A percentile compares a stretch with the other conserved stretches of the same genome.
Conservation (phyloP, 2,797 vertebrate species). For the Bothrops alternatus region DNA sequence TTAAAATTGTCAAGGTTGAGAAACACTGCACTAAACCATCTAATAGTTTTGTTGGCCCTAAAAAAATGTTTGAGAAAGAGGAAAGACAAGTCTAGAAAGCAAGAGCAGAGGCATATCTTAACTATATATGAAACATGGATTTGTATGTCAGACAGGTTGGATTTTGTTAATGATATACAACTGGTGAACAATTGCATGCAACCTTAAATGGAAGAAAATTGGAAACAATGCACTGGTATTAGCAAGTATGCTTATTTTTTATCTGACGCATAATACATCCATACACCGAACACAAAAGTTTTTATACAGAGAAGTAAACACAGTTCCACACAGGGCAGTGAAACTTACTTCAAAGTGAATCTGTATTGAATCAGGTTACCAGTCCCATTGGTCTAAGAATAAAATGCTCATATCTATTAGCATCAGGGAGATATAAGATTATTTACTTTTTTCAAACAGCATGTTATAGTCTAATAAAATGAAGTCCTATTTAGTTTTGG, state of each 20-base stretch:
- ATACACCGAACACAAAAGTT: background rate
- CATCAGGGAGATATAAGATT: background rate
- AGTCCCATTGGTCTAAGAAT: background rate
- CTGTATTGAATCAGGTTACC: background rate
- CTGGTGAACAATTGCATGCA: conserved; percentile 9
- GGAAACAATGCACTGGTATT: background rate
- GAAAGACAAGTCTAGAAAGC: conserved; percentile 55
- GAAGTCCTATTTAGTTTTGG: background rate
- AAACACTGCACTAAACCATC: conserved; percentile 83
- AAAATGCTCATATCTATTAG: conserved; percentile 7
- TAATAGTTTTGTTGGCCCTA: conserved; percentile 69
- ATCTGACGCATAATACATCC: background rate
- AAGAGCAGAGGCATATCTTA: background rate
- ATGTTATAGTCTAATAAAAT: background rate
- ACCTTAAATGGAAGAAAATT: conserved; percentile 1
- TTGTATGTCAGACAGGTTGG: conserved; percentile 6
- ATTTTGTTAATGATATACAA: background rate
- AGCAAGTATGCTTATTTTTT: background rate
- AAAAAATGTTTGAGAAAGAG: conserved; percentile 59
- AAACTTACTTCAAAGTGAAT: background rate
- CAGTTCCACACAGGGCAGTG: background rate
- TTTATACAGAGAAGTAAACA: background rate
- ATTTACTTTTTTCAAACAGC: background rate
- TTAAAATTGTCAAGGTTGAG: too few relatives aligned
- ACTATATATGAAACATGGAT: background rate